These are phyloP conservation scores for Mesembrinibis cayennensis DNA, from an alignment of 2,113 vertebrate species.

Conservation along the genomic window DNA sequence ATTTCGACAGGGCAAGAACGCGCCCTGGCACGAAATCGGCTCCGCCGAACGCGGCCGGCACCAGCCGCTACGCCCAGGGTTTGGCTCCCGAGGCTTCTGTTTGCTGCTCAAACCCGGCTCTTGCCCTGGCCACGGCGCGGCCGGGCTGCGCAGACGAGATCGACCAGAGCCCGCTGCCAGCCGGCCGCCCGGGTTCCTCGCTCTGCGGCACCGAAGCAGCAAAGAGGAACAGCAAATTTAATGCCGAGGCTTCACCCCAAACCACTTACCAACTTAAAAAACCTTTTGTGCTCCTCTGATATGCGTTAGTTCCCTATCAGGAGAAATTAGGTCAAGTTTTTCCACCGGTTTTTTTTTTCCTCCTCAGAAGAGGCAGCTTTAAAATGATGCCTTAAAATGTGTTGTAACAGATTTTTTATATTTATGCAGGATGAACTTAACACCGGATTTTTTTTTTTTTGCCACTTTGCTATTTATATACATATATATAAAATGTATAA, in stretches of 20 bases:
- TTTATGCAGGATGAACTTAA: constrained; percentile 81
- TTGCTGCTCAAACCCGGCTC: background rate
- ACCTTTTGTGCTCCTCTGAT: constrained; percentile 73
- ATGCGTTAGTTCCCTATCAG: constrained; percentile 58
- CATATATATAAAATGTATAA: constrained; percentile 83
- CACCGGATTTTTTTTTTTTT: constrained; percentile 73
- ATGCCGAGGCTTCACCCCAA: background rate
- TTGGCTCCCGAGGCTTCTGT: background rate
- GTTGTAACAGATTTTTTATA: constrained; percentile 71
- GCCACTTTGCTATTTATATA: constrained; percentile 84
- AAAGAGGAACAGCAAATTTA: background rate
- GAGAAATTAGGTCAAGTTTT: constrained; percentile 71
- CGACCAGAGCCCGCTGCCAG: background rate
- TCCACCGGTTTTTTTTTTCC: constrained; percentile 20
- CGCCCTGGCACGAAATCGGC: fast-evolving
- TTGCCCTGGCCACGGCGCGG: background rate
- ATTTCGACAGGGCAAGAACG: fast-evolving
- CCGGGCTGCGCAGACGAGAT: fast-evolving
- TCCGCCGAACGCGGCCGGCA: fast-evolving
- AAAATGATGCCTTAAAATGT: constrained; percentile 75
- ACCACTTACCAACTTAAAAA: constrained; percentile 63
- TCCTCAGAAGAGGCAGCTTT: constrained; percentile 74
- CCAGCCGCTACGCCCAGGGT: fast-evolving
- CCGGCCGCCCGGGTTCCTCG: background rate
- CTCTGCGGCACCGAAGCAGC: background rate